Evolutionary conservation across 2,113 vertebrate species (phyloP), one percentile per base, ranked within the genome.

Genomic region (Eulemur macaco): DNA sequence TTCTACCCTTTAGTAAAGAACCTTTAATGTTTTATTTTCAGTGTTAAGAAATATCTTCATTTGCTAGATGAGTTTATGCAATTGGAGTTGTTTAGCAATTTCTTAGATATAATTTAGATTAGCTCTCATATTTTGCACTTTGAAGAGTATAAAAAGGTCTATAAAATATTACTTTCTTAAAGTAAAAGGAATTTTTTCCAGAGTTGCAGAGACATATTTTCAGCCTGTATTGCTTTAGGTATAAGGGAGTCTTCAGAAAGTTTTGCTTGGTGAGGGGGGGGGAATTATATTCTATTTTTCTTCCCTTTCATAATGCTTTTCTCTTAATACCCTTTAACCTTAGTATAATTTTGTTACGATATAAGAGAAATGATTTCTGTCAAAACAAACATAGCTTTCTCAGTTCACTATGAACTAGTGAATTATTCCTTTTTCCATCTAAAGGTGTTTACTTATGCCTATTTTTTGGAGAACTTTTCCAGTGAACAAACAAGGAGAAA

Each of bases 401-500:
- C 39, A 45, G 29, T 94, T 96, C 8, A 78, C 37, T 95, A 74
- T 89, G 71, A 71, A 92, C 20, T 85, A 34, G n/a, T 86, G 45
- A 83, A 76, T 94, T 74, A 84, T 50, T 91, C 37, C n/a, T 63
- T 89, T 94, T 92, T 81, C 50, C 47, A 52, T 39, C 90, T 76
- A 96, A 50, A 68, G 6, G 6, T 15, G 29, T 94, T 82, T 86
- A 86, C 69, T 90, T 37, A 17, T 97, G n/a, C 21, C 10, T 23
- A 2, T 58, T 69, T 69, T 18, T 31, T 42, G n/a, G 54, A 78
- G 47, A 89, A 93, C 11, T 80, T 97, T 95, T 27, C 56, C 45
- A 69, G 39, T 96, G 78, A 92, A 56, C n/a, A 83, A 90, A 71
- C 34, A 86, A 95, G 69, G 39, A 92, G n/a, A 95, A 82, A 89